A percentile compares a stretch with the other conserved stretches of the same genome.
Conservation (phyloP, 92 coral and sea anemone species). For the Zoanthus gigantus region DNA sequence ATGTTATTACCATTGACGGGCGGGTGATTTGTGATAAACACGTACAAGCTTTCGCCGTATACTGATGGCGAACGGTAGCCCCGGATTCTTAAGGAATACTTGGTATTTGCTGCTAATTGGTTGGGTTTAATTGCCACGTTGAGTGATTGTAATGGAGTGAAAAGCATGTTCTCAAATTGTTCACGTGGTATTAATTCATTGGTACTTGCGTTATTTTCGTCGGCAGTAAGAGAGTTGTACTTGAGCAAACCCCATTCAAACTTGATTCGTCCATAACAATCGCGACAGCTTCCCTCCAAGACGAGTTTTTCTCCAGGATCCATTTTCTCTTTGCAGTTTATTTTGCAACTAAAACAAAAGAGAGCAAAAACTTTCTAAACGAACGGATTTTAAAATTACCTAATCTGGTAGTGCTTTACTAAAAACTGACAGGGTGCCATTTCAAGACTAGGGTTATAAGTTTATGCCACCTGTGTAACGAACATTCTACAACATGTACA, state of each 20-base stretch:
- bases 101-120: constrained; percentile 27
- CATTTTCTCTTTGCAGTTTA: constrained; percentile 66
- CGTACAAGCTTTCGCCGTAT: constrained; percentile 73
- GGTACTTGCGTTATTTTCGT: constrained; percentile 47
- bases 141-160: constrained; percentile 50
- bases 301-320: constrained; percentile 72
- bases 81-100: constrained; percentile 59
- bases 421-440: no score
- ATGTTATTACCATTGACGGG: constrained; percentile 77
- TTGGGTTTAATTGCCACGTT: constrained; percentile 64
- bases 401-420: no score
- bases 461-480: no score
- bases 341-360: constrained; percentile 66
- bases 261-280: constrained; percentile 65
- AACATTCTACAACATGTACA: no score
- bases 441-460: no score
- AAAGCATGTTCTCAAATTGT: constrained; percentile 39
- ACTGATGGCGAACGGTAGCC: constrained; percentile 66
- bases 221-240: constrained; percentile 28
- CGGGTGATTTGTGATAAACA: constrained; percentile 71
- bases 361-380: background rate
- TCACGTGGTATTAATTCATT: constrained; percentile 34
- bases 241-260: constrained; percentile 68
- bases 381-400: no score
- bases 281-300: constrained; percentile 64